Conservation (phyloP, 2,113 vertebrate species). For the Brachirus orientalis region DNA sequence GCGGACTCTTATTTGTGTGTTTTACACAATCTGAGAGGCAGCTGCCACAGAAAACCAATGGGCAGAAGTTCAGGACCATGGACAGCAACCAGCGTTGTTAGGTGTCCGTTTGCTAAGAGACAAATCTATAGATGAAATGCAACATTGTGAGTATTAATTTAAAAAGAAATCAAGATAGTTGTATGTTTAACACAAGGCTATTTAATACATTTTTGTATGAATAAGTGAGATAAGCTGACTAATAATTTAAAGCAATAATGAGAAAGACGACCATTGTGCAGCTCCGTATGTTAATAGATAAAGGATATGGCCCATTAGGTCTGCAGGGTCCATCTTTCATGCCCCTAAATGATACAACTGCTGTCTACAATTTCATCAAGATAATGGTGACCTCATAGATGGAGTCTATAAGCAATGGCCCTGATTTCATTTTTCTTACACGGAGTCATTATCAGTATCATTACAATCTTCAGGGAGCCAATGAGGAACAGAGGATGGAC, state of each 20-base stretch:
- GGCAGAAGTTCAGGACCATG: conserved; percentile 77
- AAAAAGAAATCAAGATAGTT: neutral
- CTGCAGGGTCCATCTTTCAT: conserved; percentile 64
- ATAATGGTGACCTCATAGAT: conserved; percentile 72
- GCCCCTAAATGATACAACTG: conserved; percentile 65
- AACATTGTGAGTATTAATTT: conserved; percentile 20
- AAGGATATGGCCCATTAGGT: conserved; percentile 66
- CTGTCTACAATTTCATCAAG: conserved; percentile 72
- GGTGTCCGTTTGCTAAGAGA: neutral
- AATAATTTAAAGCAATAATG: conserved; percentile 16
- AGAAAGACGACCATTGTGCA: too few relatives aligned
- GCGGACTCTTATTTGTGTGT: too few relatives aligned
- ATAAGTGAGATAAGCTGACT: conserved; percentile 21
- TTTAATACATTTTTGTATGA: conserved; percentile 37
- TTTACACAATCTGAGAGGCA: too few relatives aligned
- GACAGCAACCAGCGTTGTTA: conserved; percentile 67
- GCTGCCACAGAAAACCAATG: neutral
- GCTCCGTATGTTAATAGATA: conserved; percentile 56
- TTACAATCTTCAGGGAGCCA: conserved; percentile 39
- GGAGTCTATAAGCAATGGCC: conserved; percentile 61
- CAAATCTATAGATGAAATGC: neutral
- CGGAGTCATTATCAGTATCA: conserved; percentile 59
- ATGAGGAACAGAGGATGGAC: conserved; percentile 33
- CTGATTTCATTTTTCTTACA: conserved; percentile 62
- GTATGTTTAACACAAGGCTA: conserved; percentile 2